Evolutionary conservation across 2,888 invertebrate genomes (phyloP).

Genomic region (Amphipyra tragopoginis): DNA sequence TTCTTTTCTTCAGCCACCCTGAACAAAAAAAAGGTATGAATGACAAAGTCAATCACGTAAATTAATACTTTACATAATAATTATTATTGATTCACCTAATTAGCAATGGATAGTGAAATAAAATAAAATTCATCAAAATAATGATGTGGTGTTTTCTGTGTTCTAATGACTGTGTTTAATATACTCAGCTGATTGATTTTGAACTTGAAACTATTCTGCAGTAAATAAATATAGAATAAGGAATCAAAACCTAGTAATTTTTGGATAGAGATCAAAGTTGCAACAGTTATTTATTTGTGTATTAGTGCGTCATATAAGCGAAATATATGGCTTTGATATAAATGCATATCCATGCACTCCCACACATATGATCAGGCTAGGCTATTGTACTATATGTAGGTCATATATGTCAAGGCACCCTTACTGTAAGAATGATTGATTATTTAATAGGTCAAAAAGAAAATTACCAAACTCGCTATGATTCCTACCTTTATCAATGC

Average conservation of each 20-base stretch:
- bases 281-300: conserved; percentile 11
- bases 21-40: conserved; percentile 18
- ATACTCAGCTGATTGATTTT: conserved; percentile 23
- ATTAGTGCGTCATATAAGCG: conserved; percentile 15
- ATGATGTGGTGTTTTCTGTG: no score
- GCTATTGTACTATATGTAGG: conserved; percentile 72
- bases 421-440: conserved; percentile 4
- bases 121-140: no score
- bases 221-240: no score
- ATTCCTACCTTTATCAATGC: background rate
- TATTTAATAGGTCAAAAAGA: background rate
- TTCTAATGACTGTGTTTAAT: no score
- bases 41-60: background rate
- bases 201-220: no score
- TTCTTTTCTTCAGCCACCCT: conserved; percentile 96
- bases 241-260: no score
- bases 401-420: conserved; percentile 77
- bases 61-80: background rate
- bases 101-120: no score
- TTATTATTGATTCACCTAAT: no score
- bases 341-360: conserved; percentile 48
- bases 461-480: background rate
- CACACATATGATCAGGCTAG: conserved; percentile 42
- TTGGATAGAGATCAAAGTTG: conserved; percentile 7
- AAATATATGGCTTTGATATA: conserved; percentile 24